These are phyloP conservation scores for Microtus pennsylvanicus DNA, from an alignment of 2,113 vertebrate species.

Conservation along the genomic window DNA sequence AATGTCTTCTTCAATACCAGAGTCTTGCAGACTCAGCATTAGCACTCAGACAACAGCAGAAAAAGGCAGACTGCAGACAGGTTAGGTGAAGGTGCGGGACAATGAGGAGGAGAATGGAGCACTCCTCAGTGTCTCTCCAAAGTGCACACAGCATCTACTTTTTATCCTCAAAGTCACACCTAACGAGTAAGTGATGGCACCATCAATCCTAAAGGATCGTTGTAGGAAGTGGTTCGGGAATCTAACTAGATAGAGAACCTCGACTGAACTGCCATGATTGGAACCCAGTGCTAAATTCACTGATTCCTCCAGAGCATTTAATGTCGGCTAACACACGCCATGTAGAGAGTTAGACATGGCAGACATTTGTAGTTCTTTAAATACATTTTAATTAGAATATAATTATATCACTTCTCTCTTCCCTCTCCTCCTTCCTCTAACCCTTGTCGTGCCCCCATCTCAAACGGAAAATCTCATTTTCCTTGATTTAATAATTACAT, in stretches of 20 bases:
- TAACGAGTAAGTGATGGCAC: background rate
- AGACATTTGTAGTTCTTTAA: background rate
- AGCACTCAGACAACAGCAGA: background rate
- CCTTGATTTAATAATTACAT: background rate
- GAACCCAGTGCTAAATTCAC: background rate
- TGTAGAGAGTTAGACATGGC: background rate
- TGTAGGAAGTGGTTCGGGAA: background rate
- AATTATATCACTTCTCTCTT: background rate
- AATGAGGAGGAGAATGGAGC: background rate
- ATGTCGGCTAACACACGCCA: background rate
- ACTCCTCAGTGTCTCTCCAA: background rate
- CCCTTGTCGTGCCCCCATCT: background rate
- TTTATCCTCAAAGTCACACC: background rate
- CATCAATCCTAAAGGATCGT: background rate
- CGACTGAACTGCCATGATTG: background rate
- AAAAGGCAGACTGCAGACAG: background rate
- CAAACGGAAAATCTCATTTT: background rate
- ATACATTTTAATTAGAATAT: background rate
- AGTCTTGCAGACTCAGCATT: background rate
- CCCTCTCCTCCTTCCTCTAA: background rate
- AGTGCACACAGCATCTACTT: background rate
- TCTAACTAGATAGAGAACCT: background rate
- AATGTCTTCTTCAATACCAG: background rate
- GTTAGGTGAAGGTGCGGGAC: background rate
- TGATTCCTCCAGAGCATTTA: background rate